phyloP scores from a whole-genome alignment of 92 coral and sea anemone genomes.

The Pocillopora meandrina region DNA sequence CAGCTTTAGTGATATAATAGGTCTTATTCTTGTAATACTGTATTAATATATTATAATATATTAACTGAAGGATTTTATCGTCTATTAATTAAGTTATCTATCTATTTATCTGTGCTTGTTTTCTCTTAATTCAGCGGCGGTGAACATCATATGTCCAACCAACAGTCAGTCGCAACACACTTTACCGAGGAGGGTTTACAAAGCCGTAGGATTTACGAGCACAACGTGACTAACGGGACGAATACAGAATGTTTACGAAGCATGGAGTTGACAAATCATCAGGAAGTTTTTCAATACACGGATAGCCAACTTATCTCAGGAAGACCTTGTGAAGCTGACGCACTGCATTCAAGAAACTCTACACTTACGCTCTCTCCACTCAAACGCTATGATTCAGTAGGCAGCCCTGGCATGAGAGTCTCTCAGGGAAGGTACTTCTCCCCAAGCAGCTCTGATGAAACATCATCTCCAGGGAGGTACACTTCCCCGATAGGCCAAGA shows the following conservation, averaged over 20 bases:
- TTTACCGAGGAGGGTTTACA: background rate
- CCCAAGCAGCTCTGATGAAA: background rate
- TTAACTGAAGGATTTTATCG: too few relatives aligned
- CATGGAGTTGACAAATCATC: background rate
- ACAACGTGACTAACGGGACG: background rate
- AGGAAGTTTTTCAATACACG: background rate
- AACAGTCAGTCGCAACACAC: background rate
- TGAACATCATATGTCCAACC: background rate
- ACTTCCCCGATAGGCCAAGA: background rate
- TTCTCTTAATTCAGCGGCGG: background rate
- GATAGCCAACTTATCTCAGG: background rate
- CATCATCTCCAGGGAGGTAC: background rate
- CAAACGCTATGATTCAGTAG: background rate
- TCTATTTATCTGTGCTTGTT: background rate
- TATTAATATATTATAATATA: too few relatives aligned
- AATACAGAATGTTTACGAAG: background rate
- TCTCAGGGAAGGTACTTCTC: background rate
- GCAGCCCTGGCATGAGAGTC: background rate
- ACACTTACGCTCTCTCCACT: background rate
- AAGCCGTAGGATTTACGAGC: background rate
- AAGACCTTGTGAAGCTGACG: background rate
- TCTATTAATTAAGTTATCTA: background rate
- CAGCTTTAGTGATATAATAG: too few relatives aligned
- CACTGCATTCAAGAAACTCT: background rate
- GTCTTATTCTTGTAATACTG: too few relatives aligned